Evolutionary conservation across 2,797 vertebrate species (phyloP), one percentile per base, ranked within the genome.

Genomic region (Hafferia zeledoni): DNA sequence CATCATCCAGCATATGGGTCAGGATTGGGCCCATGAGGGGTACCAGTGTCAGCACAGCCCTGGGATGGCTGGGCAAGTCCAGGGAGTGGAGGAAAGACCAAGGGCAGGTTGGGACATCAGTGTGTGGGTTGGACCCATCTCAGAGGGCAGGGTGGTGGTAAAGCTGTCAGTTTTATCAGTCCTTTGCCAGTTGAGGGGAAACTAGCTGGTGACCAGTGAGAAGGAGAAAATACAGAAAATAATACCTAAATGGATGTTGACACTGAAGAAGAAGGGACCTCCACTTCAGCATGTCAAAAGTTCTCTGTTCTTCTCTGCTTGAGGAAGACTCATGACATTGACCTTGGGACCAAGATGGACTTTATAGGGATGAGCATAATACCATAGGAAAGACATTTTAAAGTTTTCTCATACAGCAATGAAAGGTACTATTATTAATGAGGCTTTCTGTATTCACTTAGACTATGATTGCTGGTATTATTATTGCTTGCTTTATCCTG

Each of bases 331-430:
- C 10, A 11, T 71, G 15, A 35, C 19, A 43, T 27, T 1, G 1
- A 31, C 14, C 28, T 84, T 60, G 64, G 31, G n/a, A 50, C 20
- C 11, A 49, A 28, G 8, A 55, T 20, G 12, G 22, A 52, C n/a
- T 57, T 78, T 5, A 53, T 6, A 60, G 5, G 3, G 4, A 31
- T 64, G 10, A 85, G 7, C 0, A 0, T 33, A 59, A 64, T 7
- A 53, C 11, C 31, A n/a, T 17, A 71, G 5, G 11, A 83, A 87
- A 74, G 18, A 18, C 18, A 76, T 43, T 76, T 68, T 81, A 25
- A 33, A 27, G 25, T 82, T 83, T 80, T 80, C 18, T 55, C 69
- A 10, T 69, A 83, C 5, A 57, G 8, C 17, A 67, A 24, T 16
- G 33, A 57, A 69, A 53, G 9, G 1, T 74, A 43, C 22, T 67